These are phyloP conservation scores for Microtus richardsoni DNA, from an alignment of 2,113 vertebrate species.

Conservation along the genomic window DNA sequence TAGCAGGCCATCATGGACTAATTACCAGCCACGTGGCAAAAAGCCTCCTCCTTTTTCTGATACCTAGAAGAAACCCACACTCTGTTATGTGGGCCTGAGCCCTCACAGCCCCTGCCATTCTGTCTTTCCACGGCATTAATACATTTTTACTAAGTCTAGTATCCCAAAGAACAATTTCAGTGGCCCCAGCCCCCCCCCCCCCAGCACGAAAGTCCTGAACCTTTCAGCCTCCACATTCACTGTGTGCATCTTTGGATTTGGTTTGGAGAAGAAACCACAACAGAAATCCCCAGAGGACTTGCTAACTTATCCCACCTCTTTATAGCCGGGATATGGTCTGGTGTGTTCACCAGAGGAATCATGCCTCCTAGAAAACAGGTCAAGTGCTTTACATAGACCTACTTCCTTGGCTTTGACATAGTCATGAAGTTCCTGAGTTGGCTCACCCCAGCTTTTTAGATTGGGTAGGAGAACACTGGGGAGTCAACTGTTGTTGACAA, in stretches of 20 bases:
- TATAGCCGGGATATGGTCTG: background rate
- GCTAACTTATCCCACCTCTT: background rate
- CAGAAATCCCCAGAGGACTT: background rate
- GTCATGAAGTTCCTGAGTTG: conserved; percentile 98
- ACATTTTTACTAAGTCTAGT: background rate
- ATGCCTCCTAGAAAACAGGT: background rate
- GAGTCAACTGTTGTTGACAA: conserved; percentile 4
- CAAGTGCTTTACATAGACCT: conserved; percentile 87
- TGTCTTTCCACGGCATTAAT: background rate
- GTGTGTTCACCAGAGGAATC: background rate
- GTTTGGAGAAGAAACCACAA: background rate
- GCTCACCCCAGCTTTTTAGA: conserved; percentile 87
- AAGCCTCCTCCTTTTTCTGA: background rate
- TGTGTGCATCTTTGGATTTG: background rate
- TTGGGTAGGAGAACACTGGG: conserved; percentile 9
- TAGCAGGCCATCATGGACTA: too few relatives aligned
- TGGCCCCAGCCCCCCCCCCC: background rate
- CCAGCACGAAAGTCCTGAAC: background rate
- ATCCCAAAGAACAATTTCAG: background rate
- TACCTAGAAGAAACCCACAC: background rate
- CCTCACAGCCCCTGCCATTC: background rate
- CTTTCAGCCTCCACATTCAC: background rate
- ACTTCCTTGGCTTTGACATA: conserved; percentile 97
- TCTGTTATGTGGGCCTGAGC: background rate
- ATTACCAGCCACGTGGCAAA: too few relatives aligned